Base-by-base conservation (phyloP, 2,797 vertebrate species). In the Okamejei kenojei region DNA sequence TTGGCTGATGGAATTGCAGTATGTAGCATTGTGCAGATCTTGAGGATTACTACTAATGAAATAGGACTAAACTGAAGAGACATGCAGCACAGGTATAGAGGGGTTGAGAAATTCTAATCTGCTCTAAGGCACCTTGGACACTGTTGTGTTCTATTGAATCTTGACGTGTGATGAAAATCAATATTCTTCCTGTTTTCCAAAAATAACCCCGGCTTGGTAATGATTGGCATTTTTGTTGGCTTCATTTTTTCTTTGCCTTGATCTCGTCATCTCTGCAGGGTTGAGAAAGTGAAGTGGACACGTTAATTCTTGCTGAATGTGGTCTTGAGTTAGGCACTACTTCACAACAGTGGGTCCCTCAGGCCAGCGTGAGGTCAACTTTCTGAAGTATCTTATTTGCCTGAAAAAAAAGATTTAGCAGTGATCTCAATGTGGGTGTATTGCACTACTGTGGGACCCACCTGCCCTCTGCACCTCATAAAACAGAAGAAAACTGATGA, bases 1-100 rank as follows among this genome's bases (percentile, higher is more conserved):
- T 74, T 0, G 93, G 94, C 15, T 94, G 21, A 93, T 73, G 73
- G 32, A 94, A 94, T 94, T 93, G 29, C 91, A 73, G 93, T 1
- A 2, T 73, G 6, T 63, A 15, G 76, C 93, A 54, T 93, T 93
- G 38, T 93, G 94, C 32, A 0, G 1, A 0, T 77, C 26, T 0
- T 93, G 84, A 32, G 61, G 61, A 65, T 68, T 32, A 9, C 17
- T 32, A n/a, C n/a, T 88, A 68, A 68, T 68, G 84, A 68, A 88
- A 88, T 65, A 1, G 61, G 2, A 65, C 84, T 35, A 68, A 88
- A 61, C 32, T 4, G n/a, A 88, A 88, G n/a, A 32, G n/a, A 68
- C 63, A 88, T 35, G 9, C 68, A 17, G 32, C 63, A 68, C 21
- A 21, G 61, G 61, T 86, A 15, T 32, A 86, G 29, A 19, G 61